phyloP scores from a whole-genome alignment of 1,140 invertebrate genomes.

The Melitaea cinxia region DNA sequence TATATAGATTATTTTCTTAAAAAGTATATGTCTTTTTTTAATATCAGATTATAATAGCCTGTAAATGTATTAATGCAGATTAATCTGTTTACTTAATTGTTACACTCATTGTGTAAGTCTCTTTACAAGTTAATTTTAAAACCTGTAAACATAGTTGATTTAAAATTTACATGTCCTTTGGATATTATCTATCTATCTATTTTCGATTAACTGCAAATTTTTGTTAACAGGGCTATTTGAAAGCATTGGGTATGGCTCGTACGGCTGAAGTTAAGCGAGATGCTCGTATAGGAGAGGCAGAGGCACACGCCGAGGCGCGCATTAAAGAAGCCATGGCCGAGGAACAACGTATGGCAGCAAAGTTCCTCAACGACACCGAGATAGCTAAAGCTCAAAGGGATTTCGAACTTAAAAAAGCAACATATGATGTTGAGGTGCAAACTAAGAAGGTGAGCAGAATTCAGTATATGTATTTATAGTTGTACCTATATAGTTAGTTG shows the following conservation, averaged over 20 bases:
- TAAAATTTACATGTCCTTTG: too few species aligned
- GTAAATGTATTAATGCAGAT: too few species aligned
- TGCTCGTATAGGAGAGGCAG: conserved; percentile 97
- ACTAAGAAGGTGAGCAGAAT: conserved; percentile 87
- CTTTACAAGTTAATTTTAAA: too few species aligned
- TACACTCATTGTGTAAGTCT: too few species aligned
- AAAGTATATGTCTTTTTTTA: too few species aligned
- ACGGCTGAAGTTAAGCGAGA: conserved; percentile 98
- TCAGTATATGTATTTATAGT: too few species aligned
- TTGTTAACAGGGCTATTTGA: conserved; percentile 91
- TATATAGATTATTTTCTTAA: too few species aligned
- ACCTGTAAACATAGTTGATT: too few species aligned
- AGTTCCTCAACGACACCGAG: conserved; percentile 96
- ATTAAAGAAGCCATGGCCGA: conserved; percentile 98
- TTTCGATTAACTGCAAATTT: background rate
- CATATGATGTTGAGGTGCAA: conserved; percentile 98
- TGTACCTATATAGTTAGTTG: too few species aligned
- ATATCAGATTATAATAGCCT: too few species aligned
- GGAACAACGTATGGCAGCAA: conserved; percentile 96
- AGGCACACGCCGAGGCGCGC: conserved; percentile 92
- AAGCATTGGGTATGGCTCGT: conserved; percentile 96
- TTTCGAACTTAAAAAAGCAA: conserved; percentile 98
- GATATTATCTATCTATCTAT: too few species aligned
- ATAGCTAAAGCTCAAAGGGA: conserved; percentile 98
- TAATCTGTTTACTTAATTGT: too few species aligned